Evolutionary conservation across 1,140 invertebrate species (phyloP).

Genomic region (Drosophila rufa): DNA sequence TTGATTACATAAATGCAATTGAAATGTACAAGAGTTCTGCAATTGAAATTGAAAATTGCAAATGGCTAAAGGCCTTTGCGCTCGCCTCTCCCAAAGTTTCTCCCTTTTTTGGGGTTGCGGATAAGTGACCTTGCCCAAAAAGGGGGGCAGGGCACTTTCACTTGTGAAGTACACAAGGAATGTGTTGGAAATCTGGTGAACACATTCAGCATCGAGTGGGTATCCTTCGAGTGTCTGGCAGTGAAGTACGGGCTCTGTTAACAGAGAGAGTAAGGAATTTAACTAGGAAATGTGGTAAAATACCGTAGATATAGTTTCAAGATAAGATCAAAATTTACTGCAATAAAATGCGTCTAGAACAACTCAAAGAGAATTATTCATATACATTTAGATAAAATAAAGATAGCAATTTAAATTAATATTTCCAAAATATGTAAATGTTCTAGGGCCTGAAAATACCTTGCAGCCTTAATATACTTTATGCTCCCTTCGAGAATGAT

Average conservation of each 20-base stretch:
- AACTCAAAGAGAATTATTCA: no score
- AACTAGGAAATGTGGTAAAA: not conserved
- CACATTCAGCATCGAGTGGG: slow-evolving; percentile 24
- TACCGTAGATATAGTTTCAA: not conserved
- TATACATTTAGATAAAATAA: no score
- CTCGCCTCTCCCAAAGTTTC: not conserved
- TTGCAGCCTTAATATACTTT: not conserved
- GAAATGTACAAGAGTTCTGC: slow-evolving; percentile 52
- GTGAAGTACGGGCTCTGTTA: slow-evolving; percentile 16
- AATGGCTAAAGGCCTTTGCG: slow-evolving; percentile 32
- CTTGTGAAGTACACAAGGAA: slow-evolving; percentile 20
- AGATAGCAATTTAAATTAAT: no score
- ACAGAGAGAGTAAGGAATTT: not conserved
- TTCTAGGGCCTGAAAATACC: no score
- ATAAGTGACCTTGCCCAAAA: slow-evolving; percentile 27
- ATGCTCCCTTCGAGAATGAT: not conserved
- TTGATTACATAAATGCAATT: slow-evolving; percentile 79
- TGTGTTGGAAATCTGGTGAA: slow-evolving; percentile 21
- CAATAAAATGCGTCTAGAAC: no score
- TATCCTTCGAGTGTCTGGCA: not conserved
- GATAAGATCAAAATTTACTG: no score
- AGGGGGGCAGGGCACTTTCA: not conserved
- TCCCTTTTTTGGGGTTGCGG: not conserved
- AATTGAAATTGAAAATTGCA: slow-evolving; percentile 67
- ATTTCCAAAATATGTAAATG: no score